Percentiles rank a stretch among this genome's conserved stretches.
Conservation (phyloP, 2,797 vertebrate genomes). For the Falco berigora region DNA sequence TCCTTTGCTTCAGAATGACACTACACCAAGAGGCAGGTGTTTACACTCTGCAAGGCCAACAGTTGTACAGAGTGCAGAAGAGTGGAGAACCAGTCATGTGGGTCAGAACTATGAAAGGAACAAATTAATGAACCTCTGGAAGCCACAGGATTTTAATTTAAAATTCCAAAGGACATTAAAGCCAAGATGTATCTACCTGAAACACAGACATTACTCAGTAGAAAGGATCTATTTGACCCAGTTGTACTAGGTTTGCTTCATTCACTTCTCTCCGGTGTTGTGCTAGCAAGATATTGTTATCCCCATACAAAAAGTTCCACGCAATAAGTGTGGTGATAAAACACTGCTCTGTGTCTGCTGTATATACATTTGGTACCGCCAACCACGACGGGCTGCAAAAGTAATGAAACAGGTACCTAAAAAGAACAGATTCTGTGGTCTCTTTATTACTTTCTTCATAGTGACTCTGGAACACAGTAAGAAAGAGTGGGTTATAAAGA, state of each 20-base stretch:
- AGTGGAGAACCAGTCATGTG: neutral
- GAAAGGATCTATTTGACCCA: neutral
- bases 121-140: neutral
- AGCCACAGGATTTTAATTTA: conserved; percentile 1
- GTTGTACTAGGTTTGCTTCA: neutral
- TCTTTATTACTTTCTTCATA: neutral
- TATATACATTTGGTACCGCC: neutral
- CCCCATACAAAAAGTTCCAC: neutral
- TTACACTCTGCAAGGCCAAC: neutral
- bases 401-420: neutral
- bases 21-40: neutral
- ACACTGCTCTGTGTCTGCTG: neutral
- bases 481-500: neutral
- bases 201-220: neutral
- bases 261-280: neutral
- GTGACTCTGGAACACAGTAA: neutral
- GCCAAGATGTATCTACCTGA: neutral
- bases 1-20: neutral
- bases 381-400: neutral
- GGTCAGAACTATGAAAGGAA: neutral
- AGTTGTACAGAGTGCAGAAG: neutral
- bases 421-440: neutral
- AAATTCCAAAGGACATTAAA: neutral
- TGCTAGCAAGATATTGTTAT: neutral
- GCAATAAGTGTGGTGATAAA: neutral